Evolutionary conservation across 1,140 invertebrate species (phyloP).

Genomic region (Nasonia giraulti): DNA sequence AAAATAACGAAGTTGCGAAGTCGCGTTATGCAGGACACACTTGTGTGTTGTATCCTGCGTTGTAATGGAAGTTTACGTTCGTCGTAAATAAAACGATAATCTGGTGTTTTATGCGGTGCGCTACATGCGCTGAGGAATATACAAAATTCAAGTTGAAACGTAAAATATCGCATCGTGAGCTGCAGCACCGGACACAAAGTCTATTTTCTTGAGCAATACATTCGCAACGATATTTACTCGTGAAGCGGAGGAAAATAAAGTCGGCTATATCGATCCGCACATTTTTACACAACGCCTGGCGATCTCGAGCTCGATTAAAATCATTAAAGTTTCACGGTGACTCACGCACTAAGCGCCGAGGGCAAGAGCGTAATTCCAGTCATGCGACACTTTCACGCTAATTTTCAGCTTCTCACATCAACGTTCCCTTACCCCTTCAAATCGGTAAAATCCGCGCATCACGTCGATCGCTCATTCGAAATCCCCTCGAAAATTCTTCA

Average conservation of each 20-base stretch:
- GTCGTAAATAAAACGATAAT: no score
- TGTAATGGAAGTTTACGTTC: no score
- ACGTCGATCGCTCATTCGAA: background rate
- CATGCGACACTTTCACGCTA: conserved; percentile 2
- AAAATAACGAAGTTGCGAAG: no score
- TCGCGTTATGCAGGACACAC: no score
- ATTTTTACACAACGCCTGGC: background rate
- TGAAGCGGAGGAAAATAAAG: background rate
- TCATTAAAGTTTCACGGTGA: background rate
- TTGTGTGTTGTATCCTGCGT: no score
- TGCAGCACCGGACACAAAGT: background rate
- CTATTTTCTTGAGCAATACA: background rate
- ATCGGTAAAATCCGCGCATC: background rate
- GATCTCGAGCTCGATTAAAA: background rate
- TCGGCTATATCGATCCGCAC: background rate
- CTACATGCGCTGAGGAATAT: no score
- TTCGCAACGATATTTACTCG: background rate
- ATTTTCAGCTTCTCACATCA: background rate
- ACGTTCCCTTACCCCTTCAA: background rate
- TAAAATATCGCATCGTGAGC: no score
- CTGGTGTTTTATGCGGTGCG: no score
- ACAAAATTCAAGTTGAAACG: no score
- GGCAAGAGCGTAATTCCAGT: background rate
- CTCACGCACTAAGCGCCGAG: background rate
- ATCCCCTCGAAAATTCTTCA: background rate